A percentile compares a stretch with the other conserved stretches of the same genome.
Evolutionary conservation across 2,113 vertebrate species (phyloP).

Genomic region (Mus spicilegus): DNA sequence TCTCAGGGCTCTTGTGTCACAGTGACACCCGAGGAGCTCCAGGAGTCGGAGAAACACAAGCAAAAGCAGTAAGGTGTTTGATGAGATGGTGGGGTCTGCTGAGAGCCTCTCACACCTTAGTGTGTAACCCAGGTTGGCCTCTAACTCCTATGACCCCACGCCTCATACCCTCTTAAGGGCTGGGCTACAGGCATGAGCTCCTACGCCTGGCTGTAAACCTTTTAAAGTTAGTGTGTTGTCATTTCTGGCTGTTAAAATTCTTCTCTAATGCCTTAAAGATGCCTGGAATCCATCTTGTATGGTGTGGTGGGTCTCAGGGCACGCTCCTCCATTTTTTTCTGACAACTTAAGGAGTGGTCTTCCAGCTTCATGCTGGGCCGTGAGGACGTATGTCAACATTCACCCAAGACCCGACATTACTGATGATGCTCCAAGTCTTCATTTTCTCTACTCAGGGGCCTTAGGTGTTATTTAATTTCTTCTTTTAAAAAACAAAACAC

Average conservation of each 20-base stretch:
- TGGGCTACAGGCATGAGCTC: background rate
- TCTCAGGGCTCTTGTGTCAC: background rate
- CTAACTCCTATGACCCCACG: background rate
- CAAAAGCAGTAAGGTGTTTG: background rate
- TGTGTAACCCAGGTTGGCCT: background rate
- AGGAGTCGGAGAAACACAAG: background rate
- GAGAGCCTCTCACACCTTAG: background rate
- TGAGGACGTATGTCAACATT: background rate
- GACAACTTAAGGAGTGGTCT: background rate
- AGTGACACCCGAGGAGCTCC: background rate
- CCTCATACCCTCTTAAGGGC: background rate
- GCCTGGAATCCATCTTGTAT: background rate
- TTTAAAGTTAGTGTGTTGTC: background rate
- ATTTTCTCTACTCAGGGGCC: background rate
- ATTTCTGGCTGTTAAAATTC: background rate
- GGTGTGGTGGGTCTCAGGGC: background rate
- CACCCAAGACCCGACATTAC: background rate
- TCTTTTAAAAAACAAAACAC: background rate
- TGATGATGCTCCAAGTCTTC: background rate
- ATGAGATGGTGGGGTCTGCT: background rate
- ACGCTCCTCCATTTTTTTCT: background rate
- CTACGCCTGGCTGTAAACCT: background rate
- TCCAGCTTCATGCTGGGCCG: background rate
- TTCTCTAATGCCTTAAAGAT: background rate
- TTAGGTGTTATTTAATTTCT: background rate